Conservation (phyloP, 2,113 vertebrate species). For the Salvelinus fontinalis region DNA sequence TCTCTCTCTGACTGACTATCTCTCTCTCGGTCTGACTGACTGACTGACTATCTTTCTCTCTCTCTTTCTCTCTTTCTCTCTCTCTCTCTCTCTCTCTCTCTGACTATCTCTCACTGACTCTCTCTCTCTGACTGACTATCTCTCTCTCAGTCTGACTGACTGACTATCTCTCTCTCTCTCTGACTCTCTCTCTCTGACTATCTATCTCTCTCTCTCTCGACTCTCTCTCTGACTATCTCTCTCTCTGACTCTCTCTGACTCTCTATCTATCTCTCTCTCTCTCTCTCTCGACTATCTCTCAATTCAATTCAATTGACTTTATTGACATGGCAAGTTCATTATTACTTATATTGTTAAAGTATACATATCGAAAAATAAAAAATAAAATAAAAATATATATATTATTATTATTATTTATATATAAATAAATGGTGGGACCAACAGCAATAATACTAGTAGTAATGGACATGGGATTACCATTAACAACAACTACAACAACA, state of each 20-base stretch:
- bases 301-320: too few relatives aligned
- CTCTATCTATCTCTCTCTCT: neutral
- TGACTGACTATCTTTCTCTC: neutral
- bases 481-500: too few relatives aligned
- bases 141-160: slow-evolving; percentile 38
- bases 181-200: slow-evolving; percentile 50
- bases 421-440: too few relatives aligned
- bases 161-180: slow-evolving; percentile 55
- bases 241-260: neutral
- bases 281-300: too few relatives aligned
- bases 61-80: neutral
- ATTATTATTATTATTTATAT: too few relatives aligned
- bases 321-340: too few relatives aligned
- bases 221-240: neutral
- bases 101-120: neutral
- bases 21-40: too few relatives aligned
- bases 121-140: neutral
- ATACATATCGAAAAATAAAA: too few relatives aligned
- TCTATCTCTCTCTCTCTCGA: slow-evolving; percentile 28
- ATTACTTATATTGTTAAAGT: too few relatives aligned
- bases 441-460: too few relatives aligned
- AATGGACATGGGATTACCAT: too few relatives aligned
- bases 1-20: neutral
- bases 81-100: neutral
- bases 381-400: too few relatives aligned